Conservation (phyloP, 2,888 invertebrate species). For the Harpalus rufipes region DNA sequence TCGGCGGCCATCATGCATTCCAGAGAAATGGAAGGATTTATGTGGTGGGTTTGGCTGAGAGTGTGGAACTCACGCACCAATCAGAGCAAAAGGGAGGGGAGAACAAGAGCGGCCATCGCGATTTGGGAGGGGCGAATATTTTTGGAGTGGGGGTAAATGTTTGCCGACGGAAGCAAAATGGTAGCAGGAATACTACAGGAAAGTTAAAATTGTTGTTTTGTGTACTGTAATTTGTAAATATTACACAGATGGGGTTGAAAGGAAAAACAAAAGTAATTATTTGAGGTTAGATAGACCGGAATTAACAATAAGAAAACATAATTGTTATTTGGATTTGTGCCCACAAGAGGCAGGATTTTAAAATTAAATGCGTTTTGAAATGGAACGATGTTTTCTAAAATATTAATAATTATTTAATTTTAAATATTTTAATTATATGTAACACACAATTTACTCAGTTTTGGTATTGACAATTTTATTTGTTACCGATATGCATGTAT, state of each 20-base stretch:
- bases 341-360: background rate
- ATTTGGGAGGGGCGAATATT: constrained; percentile 73
- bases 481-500: too few relatives aligned
- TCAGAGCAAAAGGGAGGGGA: constrained; percentile 70
- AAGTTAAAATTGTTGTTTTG: constrained; percentile 34
- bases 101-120: constrained; percentile 74
- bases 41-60: constrained; percentile 73
- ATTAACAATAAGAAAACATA: background rate
- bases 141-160: constrained; percentile 29
- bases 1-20: constrained; percentile 79
- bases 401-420: too few relatives aligned
- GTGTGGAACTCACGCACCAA: constrained; percentile 73
- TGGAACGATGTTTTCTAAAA: too few relatives aligned
- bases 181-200: constrained; percentile 1
- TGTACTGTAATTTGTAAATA: constrained; percentile 12
- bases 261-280: background rate
- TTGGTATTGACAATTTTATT: too few relatives aligned
- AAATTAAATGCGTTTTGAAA: too few relatives aligned
- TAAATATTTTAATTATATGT: too few relatives aligned
- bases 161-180: constrained; percentile 59
- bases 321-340: background rate
- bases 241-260: background rate
- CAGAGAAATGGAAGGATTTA: constrained; percentile 75
- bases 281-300: background rate
- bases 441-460: too few relatives aligned